Evolutionary conservation across 1,140 invertebrate genomes (phyloP).

Genomic region (Bradysia coprophila): DNA sequence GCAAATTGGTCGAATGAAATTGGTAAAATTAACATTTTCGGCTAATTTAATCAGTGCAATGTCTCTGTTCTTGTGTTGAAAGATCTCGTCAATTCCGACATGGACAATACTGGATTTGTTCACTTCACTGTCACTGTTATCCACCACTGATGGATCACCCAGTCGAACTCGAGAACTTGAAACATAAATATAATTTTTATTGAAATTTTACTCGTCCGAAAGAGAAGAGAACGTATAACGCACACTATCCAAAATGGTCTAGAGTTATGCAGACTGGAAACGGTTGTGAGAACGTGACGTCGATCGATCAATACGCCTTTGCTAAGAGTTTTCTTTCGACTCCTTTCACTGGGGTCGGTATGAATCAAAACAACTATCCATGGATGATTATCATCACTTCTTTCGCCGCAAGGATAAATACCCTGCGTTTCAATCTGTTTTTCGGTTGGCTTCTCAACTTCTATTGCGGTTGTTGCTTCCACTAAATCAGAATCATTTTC

Average conservation of each 20-base stretch:
- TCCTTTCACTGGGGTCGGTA: neutral
- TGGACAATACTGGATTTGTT: neutral
- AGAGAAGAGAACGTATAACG: too few relatives aligned
- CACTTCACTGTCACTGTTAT: neutral
- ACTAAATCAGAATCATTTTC: too few relatives aligned
- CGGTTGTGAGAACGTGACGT: neutral
- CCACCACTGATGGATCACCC: neutral
- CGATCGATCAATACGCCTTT: neutral
- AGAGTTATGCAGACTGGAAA: conserved; percentile 1
- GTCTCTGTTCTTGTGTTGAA: neutral
- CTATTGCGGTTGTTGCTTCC: neutral
- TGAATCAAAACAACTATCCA: neutral
- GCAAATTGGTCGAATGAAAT: neutral
- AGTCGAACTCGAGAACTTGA: neutral
- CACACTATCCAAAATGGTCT: conserved; percentile 2
- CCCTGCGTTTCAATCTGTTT: too few relatives aligned
- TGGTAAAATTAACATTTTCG: neutral
- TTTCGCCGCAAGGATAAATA: neutral
- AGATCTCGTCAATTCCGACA: neutral
- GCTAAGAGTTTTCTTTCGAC: neutral
- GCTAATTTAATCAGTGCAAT: neutral
- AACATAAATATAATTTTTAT: neutral
- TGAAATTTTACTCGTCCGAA: neutral
- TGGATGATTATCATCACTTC: neutral
- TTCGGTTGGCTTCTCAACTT: neutral